Evolutionary conservation across 2,888 invertebrate species (phyloP), one percentile per base, ranked within the genome.

Genomic region (Elegia similella): DNA sequence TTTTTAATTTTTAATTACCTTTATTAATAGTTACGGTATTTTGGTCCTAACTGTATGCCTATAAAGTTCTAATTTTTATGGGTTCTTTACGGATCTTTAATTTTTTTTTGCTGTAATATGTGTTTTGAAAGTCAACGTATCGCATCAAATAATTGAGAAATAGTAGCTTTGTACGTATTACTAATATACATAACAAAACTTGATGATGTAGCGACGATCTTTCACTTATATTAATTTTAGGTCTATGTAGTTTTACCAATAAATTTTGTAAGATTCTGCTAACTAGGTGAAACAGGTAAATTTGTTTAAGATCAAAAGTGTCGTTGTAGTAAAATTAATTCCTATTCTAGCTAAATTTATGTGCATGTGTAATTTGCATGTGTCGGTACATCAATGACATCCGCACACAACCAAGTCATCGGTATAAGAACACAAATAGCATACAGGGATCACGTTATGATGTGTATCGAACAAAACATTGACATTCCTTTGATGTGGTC

Each of bases 301-400:
- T 61, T 60, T 57, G 47, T 59, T 60, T 52, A 67, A 71, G 64
- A 69, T 66, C 58, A 56, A 59, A 66, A 72, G 63, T 74, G 66
- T 76, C 66, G 69, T 80, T 59, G 72, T 81, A 77, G 76, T 70
- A 64, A 65, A 66, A 63, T 56, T 62, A 60, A 69, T 59, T 67
- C 63, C 69, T 59, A 50, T 60, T 63, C 65, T 75, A 78, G 73
- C 62, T 75, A 62, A 59, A 67, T 72, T 72, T 70, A 63, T 70
- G 59, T 82, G 84, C 84, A 85, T 85, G 85, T 66, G 56, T 67
- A 70, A 23, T 23, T 73, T 84, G 85, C 85, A 85, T 85, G 85
- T 61, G 60, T 73, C 67, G 65, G 66, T 65, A 68, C 62, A 70
- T 72, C 59, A 62, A 64, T 62, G 62, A 77, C 69, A 61, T 63